A percentile compares a stretch with the other conserved stretches of the same genome.
Conservation (phyloP, 1,140 invertebrate species). For the Medauroidea extradentata region DNA sequence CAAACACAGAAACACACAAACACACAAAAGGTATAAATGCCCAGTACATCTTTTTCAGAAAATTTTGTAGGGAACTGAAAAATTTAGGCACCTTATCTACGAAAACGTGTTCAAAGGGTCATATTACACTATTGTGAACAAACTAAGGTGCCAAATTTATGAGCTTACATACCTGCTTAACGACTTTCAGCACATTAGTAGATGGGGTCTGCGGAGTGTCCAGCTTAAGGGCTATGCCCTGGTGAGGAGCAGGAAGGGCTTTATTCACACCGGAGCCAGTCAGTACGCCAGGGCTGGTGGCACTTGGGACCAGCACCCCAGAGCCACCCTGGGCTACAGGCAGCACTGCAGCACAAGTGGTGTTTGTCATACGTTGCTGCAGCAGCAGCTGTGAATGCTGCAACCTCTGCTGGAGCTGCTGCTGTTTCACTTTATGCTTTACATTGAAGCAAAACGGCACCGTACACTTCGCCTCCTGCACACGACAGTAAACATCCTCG, state of each 20-base stretch:
- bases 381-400: constrained; percentile 84
- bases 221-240: constrained; percentile 64
- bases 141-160: too few relatives aligned
- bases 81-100: too few relatives aligned
- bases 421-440: constrained; percentile 94
- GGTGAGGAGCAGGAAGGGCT: constrained; percentile 47
- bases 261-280: constrained; percentile 27
- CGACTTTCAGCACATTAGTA: constrained; percentile 78
- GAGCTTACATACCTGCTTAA: constrained; percentile 68
- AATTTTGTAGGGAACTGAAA: too few relatives aligned
- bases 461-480: constrained; percentile 83
- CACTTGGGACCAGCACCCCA: constrained; percentile 29
- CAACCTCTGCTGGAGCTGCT: constrained; percentile 88
- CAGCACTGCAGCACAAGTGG: constrained; percentile 43
- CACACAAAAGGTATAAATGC: too few relatives aligned
- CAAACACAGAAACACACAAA: too few relatives aligned
- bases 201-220: constrained; percentile 65
- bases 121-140: too few relatives aligned
- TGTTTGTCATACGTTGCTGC: constrained; percentile 82
- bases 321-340: constrained; percentile 31
- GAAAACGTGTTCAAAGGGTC: too few relatives aligned
- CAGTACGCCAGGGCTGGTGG: constrained; percentile 34
- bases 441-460: constrained; percentile 98
- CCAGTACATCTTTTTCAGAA: too few relatives aligned
- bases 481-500: too few relatives aligned